Percentiles rank a stretch among this genome's conserved stretches.
phyloP scores from a whole-genome alignment of 2,797 vertebrate genomes.

The Erpetoichthys calabaricus region DNA sequence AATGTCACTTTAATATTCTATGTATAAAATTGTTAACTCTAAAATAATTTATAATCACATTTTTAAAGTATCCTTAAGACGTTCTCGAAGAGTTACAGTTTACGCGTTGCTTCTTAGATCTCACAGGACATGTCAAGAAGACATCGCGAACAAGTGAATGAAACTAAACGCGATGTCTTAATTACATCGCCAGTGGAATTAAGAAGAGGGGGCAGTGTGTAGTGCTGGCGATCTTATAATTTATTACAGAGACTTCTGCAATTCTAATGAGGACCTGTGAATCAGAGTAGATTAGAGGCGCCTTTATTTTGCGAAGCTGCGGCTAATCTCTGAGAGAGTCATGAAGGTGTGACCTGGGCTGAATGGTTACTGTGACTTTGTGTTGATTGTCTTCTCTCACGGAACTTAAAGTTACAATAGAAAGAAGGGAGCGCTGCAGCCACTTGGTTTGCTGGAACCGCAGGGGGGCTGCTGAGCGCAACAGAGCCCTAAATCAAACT shows the following conservation, averaged over 20 bases:
- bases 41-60: too few relatives aligned
- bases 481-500: conserved; percentile 26
- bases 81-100: too few relatives aligned
- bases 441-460: conserved; percentile 9
- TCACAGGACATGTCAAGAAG: too few relatives aligned
- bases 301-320: conserved; percentile 38
- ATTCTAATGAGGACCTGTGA: conserved; percentile 36
- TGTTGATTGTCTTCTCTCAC: conserved; percentile 15
- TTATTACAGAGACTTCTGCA: conserved; percentile 29
- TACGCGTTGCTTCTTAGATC: too few relatives aligned
- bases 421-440: too few relatives aligned
- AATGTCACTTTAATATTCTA: too few relatives aligned
- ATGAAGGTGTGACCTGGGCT: conserved; percentile 31
- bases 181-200: too few relatives aligned
- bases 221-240: conserved; percentile 28
- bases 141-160: too few relatives aligned
- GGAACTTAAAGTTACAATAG: neutral
- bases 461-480: conserved; percentile 22
- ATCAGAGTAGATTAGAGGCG: conserved; percentile 31
- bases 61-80: too few relatives aligned
- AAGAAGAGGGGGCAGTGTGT: conserved; percentile 17
- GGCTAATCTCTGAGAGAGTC: conserved; percentile 19
- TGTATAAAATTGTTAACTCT: too few relatives aligned
- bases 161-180: too few relatives aligned
- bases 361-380: conserved; percentile 19